These are phyloP conservation scores for Hypocryptadius cinnamomeus DNA, from an alignment of 2,113 vertebrate species.

Conservation along the genomic window DNA sequence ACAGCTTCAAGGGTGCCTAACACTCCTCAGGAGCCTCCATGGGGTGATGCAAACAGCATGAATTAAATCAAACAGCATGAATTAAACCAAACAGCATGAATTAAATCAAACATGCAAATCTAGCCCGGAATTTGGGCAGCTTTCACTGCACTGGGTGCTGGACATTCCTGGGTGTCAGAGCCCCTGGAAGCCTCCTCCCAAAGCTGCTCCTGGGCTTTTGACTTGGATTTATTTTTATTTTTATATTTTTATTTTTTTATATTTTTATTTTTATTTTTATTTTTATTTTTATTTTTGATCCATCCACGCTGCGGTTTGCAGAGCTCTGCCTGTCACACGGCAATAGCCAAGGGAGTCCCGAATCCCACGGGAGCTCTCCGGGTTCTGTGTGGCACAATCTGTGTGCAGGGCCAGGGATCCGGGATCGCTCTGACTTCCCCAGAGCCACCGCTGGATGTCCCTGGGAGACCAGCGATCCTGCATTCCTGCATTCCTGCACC, in stretches of 20 bases:
- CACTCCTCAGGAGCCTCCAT: accelerated
- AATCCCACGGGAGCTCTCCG: accelerated
- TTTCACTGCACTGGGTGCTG: accelerated
- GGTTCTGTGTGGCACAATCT: too few relatives aligned
- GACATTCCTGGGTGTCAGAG: not conserved
- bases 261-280: too few relatives aligned
- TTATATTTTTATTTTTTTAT: not conserved
- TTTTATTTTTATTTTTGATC: not conserved
- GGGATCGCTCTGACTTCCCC: not conserved
- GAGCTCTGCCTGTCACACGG: not conserved
- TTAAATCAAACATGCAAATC: not conserved
- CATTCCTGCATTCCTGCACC: not conserved
- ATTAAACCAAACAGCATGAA: accelerated
- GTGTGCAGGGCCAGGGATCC: not conserved
- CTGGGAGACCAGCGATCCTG: not conserved
- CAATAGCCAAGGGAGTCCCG: accelerated
- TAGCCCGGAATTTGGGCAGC: too few relatives aligned
- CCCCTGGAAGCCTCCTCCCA: too few relatives aligned
- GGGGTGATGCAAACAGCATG: not conserved
- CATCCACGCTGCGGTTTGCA: accelerated
- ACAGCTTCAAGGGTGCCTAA: not conserved
- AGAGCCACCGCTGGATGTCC: not conserved
- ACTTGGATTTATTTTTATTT: not conserved
- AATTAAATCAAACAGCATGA: not conserved
- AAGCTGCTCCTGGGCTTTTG: not conserved